phyloP scores from a whole-genome alignment of 2,888 invertebrate species.

The Nomada fabriciana region DNA sequence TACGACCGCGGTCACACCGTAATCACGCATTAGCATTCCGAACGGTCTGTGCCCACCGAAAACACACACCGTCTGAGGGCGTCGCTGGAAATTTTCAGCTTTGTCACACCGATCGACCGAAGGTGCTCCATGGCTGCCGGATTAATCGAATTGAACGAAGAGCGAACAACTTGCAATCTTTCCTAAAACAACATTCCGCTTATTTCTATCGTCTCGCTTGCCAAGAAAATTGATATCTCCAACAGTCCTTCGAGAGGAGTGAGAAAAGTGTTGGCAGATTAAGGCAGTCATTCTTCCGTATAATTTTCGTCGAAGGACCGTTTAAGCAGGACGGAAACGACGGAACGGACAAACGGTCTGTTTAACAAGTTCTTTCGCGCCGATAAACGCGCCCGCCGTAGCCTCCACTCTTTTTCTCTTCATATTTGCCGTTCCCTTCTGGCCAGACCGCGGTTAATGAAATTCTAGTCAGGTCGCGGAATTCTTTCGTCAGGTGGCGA shows the following conservation, averaged over 20 bases:
- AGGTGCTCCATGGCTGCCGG: constrained; percentile 11
- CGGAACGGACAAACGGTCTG: constrained; percentile 67
- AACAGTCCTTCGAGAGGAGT: not conserved
- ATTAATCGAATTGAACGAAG: constrained; percentile 41
- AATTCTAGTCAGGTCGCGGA: constrained; percentile 80
- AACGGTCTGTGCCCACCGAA: constrained; percentile 66
- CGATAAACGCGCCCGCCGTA: constrained; percentile 68
- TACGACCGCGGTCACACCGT: constrained; percentile 76
- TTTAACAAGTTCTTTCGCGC: constrained; percentile 74
- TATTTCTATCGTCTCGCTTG: not conserved
- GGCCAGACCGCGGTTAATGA: constrained; percentile 74
- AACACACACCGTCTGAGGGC: constrained; percentile 45
- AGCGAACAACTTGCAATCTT: not conserved
- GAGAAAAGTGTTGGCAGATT: constrained; percentile 4
- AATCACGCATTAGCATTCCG: constrained; percentile 83
- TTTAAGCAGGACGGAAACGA: constrained; percentile 51
- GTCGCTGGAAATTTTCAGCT: constrained; percentile 55
- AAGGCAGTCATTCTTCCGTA: constrained; percentile 44
- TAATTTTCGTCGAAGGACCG: constrained; percentile 40
- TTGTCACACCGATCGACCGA: constrained; percentile 16
- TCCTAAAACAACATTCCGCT: not conserved
- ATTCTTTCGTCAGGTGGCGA: constrained; percentile 82
- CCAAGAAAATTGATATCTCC: not conserved
- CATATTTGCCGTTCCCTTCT: constrained; percentile 59
- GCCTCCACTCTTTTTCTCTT: constrained; percentile 65